Evolutionary conservation across 2,113 vertebrate genomes (phyloP).

Genomic region (Scophthalmus maximus): DNA sequence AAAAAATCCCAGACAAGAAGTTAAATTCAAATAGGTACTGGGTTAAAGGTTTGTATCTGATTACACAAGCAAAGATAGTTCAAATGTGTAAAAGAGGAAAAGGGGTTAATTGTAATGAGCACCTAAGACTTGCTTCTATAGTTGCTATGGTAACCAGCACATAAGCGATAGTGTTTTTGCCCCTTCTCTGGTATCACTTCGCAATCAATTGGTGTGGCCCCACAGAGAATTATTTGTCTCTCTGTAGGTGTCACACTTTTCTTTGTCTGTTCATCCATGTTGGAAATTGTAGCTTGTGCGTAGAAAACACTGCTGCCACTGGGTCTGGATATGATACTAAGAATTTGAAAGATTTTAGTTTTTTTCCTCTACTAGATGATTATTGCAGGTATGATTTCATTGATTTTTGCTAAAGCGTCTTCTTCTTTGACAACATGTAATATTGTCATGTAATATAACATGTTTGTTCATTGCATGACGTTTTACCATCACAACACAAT

Average conservation of each 20-base stretch:
- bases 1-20: background rate
- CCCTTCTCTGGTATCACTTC: slow-evolving; percentile 6
- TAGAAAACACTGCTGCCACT: background rate
- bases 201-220: slow-evolving; percentile 6
- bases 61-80: slow-evolving; percentile 62
- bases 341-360: no score
- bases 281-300: background rate
- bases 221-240: background rate
- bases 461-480: no score
- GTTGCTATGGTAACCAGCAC: slow-evolving; percentile 79
- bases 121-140: slow-evolving; percentile 58
- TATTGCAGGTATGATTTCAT: background rate
- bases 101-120: slow-evolving; percentile 83
- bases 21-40: slow-evolving; percentile 45
- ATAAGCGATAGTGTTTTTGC: slow-evolving; percentile 54
- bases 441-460: no score
- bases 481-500: no score
- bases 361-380: background rate
- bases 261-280: slow-evolving; percentile 1
- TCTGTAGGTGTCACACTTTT: background rate
- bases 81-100: slow-evolving; percentile 69
- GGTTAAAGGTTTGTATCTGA: slow-evolving; percentile 38
- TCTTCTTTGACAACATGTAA: no score
- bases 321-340: background rate
- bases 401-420: background rate